These are phyloP conservation scores for Scaptomyza flava DNA, from an alignment of 2,888 invertebrate genomes.

Conservation along the genomic window DNA sequence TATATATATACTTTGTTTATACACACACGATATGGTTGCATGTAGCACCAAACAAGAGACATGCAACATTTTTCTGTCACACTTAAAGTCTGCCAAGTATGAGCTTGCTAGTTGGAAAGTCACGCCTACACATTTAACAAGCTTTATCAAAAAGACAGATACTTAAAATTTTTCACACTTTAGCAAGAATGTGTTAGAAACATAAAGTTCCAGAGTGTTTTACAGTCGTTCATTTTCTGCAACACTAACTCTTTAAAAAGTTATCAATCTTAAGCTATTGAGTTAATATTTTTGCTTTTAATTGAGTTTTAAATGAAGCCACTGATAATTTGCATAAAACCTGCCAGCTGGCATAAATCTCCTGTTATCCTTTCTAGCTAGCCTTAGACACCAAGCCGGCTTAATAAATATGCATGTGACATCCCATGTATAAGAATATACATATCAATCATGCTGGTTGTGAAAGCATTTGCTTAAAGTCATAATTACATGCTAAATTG, in stretches of 20 bases:
- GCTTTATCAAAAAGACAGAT: constrained; percentile 42
- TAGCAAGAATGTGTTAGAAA: too few relatives aligned
- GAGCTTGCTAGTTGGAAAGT: constrained; percentile 29
- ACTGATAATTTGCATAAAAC: constrained; percentile 69
- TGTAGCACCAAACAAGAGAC: constrained; percentile 39
- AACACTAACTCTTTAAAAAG: constrained; percentile 48
- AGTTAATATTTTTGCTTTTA: constrained; percentile 73
- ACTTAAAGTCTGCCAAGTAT: constrained; percentile 48
- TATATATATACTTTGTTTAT: constrained; percentile 43
- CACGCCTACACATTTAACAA: constrained; percentile 73
- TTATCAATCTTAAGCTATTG: constrained; percentile 73
- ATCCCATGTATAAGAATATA: constrained; percentile 3
- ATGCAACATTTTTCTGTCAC: constrained; percentile 65
- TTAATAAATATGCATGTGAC: constrained; percentile 21
- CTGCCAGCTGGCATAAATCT: constrained; percentile 23
- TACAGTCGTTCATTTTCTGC: neutral
- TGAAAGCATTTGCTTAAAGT: constrained; percentile 70
- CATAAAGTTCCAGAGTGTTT: constrained; percentile 6
- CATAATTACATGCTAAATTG: constrained; percentile 84
- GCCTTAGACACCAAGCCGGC: constrained; percentile 10
- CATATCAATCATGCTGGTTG: constrained; percentile 27
- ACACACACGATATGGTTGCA: neutral
- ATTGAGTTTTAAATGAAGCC: constrained; percentile 66
- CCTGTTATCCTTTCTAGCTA: constrained; percentile 21
- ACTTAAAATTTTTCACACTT: too few relatives aligned